phyloP scores from a whole-genome alignment of 2,113 vertebrate genomes.

The Mellivora capensis region DNA sequence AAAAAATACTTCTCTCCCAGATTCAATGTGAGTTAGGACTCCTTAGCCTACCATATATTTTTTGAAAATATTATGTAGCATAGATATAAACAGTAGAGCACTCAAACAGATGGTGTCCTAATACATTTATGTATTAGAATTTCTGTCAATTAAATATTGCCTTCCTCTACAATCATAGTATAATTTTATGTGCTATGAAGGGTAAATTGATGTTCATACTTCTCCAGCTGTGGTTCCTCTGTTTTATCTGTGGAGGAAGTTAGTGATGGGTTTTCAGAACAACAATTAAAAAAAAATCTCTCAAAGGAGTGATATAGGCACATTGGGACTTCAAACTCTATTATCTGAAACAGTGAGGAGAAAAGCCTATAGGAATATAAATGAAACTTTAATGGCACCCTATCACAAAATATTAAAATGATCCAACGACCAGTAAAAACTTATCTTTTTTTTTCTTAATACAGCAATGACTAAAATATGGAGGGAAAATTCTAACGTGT shows the following conservation, averaged over 20 bases:
- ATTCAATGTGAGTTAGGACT: slow-evolving; percentile 23
- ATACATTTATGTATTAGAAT: slow-evolving; percentile 63
- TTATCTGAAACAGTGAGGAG: slow-evolving; percentile 61
- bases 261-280: slow-evolving; percentile 53
- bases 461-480: not conserved
- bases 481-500: slow-evolving; percentile 5
- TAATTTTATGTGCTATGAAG: slow-evolving; percentile 49
- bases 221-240: slow-evolving; percentile 40
- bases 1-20: not conserved
- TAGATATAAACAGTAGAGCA: not conserved
- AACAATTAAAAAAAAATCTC: slow-evolving; percentile 33
- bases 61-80: slow-evolving; percentile 2
- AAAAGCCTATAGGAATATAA: slow-evolving; percentile 58
- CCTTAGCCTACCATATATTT: not conserved
- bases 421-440: slow-evolving; percentile 51
- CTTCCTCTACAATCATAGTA: slow-evolving; percentile 51
- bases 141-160: slow-evolving; percentile 36
- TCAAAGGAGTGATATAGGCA: slow-evolving; percentile 59
- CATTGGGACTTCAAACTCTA: slow-evolving; percentile 58
- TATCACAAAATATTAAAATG: slow-evolving; percentile 65
- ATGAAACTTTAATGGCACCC: slow-evolving; percentile 60
- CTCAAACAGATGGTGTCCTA: slow-evolving; percentile 47
- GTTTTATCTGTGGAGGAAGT: slow-evolving; percentile 51
- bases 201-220: slow-evolving; percentile 42
- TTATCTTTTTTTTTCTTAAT: slow-evolving; percentile 34